Evolutionary conservation across 2,797 vertebrate species (phyloP), one percentile per base, ranked within the genome.

Genomic region (Alauda arvensis): DNA sequence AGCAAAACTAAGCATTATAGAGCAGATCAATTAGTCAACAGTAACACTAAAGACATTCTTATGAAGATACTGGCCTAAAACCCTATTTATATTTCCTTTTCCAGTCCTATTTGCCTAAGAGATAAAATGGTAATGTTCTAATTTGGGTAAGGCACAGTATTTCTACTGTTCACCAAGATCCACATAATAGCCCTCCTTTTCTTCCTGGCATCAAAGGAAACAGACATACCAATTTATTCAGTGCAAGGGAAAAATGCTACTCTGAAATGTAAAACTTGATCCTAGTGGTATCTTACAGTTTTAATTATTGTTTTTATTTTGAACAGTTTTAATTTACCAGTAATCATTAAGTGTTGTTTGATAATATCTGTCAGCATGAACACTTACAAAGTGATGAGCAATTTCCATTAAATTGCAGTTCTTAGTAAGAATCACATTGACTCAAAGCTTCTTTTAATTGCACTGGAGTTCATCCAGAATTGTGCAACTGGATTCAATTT

Each of bases 311-410:
- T 53, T 84, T 81, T 18, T 45, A 81, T 80, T 91, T 84, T 69
- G 66, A 86, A 68, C 33, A 69, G 17, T 39, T 91, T 72, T 66
- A 55, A 76, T 90, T 87, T 75, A 72, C 26, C 29, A 62, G 37
- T 39, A 90, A 87, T 8, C n/a, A 72, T 70, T 21, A 91, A 85
- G 12, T 70, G 33, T 25, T 71, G 10, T 45, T 82, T 83, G 42
- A 75, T 71, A 90, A 12, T 45, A 85, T 37, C 74, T 88, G 91
- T 81, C 85, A 63, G 52, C 48, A 76, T 34, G 77, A 90, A 75
- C 45, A 39, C 66, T 48, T 75, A 79, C 5, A 45, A 76, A 85
- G 37, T 52, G 74, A 91, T 19, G 5, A 92, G 60, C 26, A 72
- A 85, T 76, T 72, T 81, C 33, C 63, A 83, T 52, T 83, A 86